Base-by-base conservation (phyloP, 2,113 vertebrate species). In the Rhabdomys dilectus region DNA sequence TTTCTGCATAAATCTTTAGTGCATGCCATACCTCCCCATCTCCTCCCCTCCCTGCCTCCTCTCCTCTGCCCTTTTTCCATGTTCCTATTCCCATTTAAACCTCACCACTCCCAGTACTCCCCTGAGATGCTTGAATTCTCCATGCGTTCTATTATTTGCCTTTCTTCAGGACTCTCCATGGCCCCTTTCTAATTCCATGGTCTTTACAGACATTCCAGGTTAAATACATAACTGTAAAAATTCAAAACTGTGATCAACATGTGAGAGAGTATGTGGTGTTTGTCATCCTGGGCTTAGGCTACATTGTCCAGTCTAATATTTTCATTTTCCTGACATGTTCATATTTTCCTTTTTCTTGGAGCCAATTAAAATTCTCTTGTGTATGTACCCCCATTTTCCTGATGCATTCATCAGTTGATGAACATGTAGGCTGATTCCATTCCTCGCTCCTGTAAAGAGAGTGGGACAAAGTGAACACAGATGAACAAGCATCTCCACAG, bases 401-500 rank as follows among this genome's bases (percentile, higher is more conserved):
- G 29, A 42, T 62, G n/a, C 58, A 42, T 19, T 11, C 1, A 62
- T 42, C 58, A 45, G n/a, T 42, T 42, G 26, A 64, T 31, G 15
- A 26, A 42, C 26, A 42, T 42, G 39, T 5, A 31, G 58, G 26
- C 58, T 85, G 39, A 16, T 42, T 64, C 58, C 56, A 45, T 42
- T 19, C 15, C 39, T 85, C 4, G 2, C 15, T 64, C 17, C 42
- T 62, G 24, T 85, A 5, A 64, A 42, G 31, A 85, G 39, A 62
- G 15, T 9, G 15, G 1, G 58, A 45, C 29, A 16, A 62, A 29
- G 26, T 5, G 56, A 39, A 42, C 7, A 16, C 0, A 1, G 7
- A n/a, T 19, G 58, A 85, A 58, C 58, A 9, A 45, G 39, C 5
- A 64, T 31, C 81, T 45, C 39, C 39, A 42, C 6, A 85, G 58